Conservation (phyloP, 2,888 invertebrate genomes). For the Camponotus fellah region DNA sequence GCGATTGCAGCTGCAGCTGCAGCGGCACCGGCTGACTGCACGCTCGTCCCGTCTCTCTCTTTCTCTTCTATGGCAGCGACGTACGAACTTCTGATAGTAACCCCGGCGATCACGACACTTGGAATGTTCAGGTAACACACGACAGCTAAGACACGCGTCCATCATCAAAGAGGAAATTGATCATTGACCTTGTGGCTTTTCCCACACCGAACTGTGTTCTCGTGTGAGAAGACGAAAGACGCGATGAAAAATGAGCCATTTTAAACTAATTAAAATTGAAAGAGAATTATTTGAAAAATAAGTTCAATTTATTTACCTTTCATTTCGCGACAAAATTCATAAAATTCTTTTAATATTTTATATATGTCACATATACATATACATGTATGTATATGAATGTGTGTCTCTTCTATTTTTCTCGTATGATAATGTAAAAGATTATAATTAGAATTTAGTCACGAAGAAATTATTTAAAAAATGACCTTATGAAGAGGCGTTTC, state of each 20-base stretch:
- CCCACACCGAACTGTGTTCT: not conserved
- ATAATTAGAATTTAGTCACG: not conserved
- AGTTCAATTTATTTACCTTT: not conserved
- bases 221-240: conserved; percentile 1
- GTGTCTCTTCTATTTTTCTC: not conserved
- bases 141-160: conserved; percentile 31
- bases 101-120: conserved; percentile 58
- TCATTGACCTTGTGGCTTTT: conserved; percentile 67
- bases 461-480: not conserved
- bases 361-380: too few relatives aligned
- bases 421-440: not conserved
- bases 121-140: conserved; percentile 21
- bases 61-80: conserved; percentile 55
- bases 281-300: not conserved
- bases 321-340: not conserved
- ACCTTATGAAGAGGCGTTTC: not conserved
- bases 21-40: conserved; percentile 6
- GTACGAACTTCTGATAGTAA: conserved; percentile 57
- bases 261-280: conserved; percentile 4
- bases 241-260: not conserved
- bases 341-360: not conserved
- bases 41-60: not conserved
- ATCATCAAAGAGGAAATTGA: conserved; percentile 65
- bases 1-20: conserved; percentile 57
- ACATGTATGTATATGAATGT: not conserved